Evolutionary conservation across 2,113 vertebrate genomes (phyloP), one percentile per base, ranked within the genome.

Genomic region (Campylomormyrus numenius): DNA sequence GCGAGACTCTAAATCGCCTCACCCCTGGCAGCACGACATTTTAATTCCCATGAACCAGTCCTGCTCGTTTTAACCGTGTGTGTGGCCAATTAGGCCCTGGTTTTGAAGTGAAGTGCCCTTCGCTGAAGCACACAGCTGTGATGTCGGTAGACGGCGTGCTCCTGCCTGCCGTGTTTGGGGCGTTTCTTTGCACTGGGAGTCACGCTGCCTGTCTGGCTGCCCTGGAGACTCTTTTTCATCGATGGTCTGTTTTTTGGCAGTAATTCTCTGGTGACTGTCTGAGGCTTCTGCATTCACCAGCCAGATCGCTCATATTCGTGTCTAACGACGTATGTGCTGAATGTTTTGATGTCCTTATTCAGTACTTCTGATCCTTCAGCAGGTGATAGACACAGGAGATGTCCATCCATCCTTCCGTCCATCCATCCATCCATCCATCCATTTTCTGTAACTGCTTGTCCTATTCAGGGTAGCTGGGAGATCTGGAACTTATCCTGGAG

Each of bases 1-100:
- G 92, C 92, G 17, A 91, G 93, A 92, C 91, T 92, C 91, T 93
- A 94, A 95, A 94, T 89, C 31, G 58, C 31, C 87, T 88, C 15
- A 45, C 31, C 53, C n/a, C 62, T 70, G 62, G 62, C 62, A 90
- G 35, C 77, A 92, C 52, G 88, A 91, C 90, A 85, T 90, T 90
- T 91, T 89, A 42, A 53, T 88, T 56, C 46, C 49, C 77, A 91
- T 92, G 86, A 92, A 93, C 91, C 92, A 74, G 10, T 46, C n/a
- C 15, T 53, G 62, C 84, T 91, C 90, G 58, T 88, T 95, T 94
- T 94, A 92, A 92, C 94, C 92, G 93, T 94, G 92, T 95, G 94
- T 96, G 95, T 95, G 96, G 95, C 96, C 95, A 96, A 96, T 96
- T 96, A 96, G 94, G 94, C 92, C 93, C 91, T 70, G 91, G 92